Evolutionary conservation across 1,140 invertebrate species (phyloP), one percentile per base, ranked within the genome.

Genomic region (Nomia melanderi): DNA sequence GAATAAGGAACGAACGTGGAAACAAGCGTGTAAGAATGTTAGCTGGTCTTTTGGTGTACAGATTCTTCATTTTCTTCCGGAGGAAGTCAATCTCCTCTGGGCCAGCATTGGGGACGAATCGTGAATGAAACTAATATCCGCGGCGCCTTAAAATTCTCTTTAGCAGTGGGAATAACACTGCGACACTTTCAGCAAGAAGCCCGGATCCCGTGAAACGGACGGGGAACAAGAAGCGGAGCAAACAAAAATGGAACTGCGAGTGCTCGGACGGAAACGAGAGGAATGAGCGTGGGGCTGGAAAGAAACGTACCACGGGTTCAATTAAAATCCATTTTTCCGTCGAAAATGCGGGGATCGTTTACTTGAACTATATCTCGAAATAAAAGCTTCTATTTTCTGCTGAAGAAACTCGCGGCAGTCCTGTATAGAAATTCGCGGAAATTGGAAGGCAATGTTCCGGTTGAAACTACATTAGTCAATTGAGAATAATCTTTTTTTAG

Each of bases 71-170:
- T 39, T 12, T 39, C 6, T 36, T 8, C 3, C 47, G 47, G n/a
- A 20, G n/a, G 12, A 31, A 36, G 62, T 44, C 62, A 64, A 36
- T 64, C 20, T 47, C 47, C 5, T 8, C 2, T 11, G 39, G n/a
- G n/a, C 25, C 17, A 17, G 41, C 20, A 7, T 7, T 3, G 62
- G 8, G 39, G 31, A 62, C 36, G 39, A 64, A 47, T 41, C 39
- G 41, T 64, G 41, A 44, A 64, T 64, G 27, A 27, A 64, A 41
- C 62, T 29, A 64, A 41, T 64, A 64, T 44, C 62, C 39, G 8
- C 36, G 20, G 11, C 39, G 62, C 23, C 33, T 64, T 44, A 64
- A 64, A 64, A 44, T 64, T 64, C 62, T 64, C 41, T 64, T 62
- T 62, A 39, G 36, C 31, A 41, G 23, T 23, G 59, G 9, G 39